Percentiles rank a stretch among this genome's conserved stretches.
Evolutionary conservation across 2,797 vertebrate genomes (phyloP).

Genomic region (Otus scops): DNA sequence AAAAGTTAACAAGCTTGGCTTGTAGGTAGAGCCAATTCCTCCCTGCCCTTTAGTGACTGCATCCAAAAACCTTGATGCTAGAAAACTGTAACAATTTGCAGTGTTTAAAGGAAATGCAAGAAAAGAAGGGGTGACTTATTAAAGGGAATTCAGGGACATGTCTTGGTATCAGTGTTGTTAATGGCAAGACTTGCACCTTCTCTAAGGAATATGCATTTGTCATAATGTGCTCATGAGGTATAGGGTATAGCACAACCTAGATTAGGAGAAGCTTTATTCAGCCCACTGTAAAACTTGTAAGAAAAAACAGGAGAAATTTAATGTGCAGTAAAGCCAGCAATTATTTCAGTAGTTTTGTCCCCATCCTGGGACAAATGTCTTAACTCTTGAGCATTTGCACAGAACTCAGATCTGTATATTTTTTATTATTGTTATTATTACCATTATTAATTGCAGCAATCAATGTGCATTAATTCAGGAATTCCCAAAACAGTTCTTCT

Average conservation of each 20-base stretch:
- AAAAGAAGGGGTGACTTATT: background rate
- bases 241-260: background rate
- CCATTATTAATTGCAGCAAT: background rate
- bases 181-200: background rate
- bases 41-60: background rate
- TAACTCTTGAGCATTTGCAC: background rate
- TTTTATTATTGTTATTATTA: background rate
- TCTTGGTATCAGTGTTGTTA: background rate
- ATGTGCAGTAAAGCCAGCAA: background rate
- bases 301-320: background rate
- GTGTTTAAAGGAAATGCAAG: background rate
- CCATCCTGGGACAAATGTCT: rapidly evolving
- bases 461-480: background rate
- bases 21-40: background rate
- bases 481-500: background rate
- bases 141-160: background rate
- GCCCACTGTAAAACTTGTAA: background rate
- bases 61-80: background rate
- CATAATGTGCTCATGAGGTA: background rate
- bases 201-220: background rate
- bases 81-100: background rate
- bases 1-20: background rate
- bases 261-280: background rate
- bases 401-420: background rate
- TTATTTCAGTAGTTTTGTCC: background rate